phyloP scores from a whole-genome alignment of 2,888 invertebrate species.

The Chymomyza caudatula region DNA sequence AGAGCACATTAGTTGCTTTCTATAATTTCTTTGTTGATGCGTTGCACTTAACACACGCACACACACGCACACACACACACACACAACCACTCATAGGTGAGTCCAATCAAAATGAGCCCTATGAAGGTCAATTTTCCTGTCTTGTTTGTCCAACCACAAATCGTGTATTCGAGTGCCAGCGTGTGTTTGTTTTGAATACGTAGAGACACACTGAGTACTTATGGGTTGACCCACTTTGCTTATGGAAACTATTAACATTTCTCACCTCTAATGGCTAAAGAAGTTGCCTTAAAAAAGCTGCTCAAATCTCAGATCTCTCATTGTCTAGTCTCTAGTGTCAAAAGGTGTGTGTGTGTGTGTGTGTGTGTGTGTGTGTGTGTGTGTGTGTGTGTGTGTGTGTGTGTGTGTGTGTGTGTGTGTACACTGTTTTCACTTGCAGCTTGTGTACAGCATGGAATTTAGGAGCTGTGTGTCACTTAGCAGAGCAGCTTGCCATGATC shows the following conservation, averaged over 20 bases:
- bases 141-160: not conserved
- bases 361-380: not conserved
- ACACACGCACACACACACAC: not conserved
- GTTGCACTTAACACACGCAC: not conserved
- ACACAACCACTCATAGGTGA: not conserved
- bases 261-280: conserved; percentile 50
- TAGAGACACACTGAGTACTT: not conserved
- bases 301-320: no score
- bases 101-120: not conserved
- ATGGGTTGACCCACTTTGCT: conserved; percentile 63
- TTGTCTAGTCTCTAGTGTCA: no score
- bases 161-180: not conserved
- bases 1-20: not conserved
- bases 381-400: not conserved
- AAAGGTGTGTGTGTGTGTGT: no score
- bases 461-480: not conserved
- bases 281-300: no score
- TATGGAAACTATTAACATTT: conserved; percentile 68
- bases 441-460: not conserved
- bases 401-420: not conserved
- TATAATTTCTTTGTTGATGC: not conserved
- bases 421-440: not conserved
- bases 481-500: no score
- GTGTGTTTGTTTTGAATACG: not conserved
- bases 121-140: not conserved